Evolutionary conservation across 2,888 invertebrate species (phyloP), one percentile per base, ranked within the genome.

Genomic region (Ormyrus pomaceus): DNA sequence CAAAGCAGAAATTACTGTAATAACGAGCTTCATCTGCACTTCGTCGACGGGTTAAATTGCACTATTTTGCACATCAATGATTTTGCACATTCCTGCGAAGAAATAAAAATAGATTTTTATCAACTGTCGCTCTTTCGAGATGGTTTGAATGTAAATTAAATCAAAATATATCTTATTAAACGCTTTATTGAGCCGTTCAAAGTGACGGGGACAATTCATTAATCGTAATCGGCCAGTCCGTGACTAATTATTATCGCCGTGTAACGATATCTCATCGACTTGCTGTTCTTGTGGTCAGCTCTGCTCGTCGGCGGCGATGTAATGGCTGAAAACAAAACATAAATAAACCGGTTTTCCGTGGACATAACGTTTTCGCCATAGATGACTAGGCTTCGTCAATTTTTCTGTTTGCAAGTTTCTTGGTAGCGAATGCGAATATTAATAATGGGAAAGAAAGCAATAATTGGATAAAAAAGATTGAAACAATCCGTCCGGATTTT

Each of bases 281-380:
- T 34, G 34, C 34, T 53, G n/a, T 53, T 62, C 73, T 45, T 46
- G 62, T 59, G 58, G 56, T 72, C 50, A 4, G 34, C 34, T 53
- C 46, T 34, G 11, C 8, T 56, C 55, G 11, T 34, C 34, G 19
- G n/a, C 13, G 34, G 34, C 34, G 45, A 46, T 34, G 45, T 19
- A 48, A 5, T 7, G n/a, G 55, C 2, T 5, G 48, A 48, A 53
- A 53, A 68, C 6, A n/a, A 66, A 5, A 34, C n/a, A 45, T 45
- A 13, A 13, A 48, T 48, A 65, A 74, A 74, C 64, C 64, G 64
- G 73, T 64, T 62, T 45, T 50, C n/a, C 13, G 10, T n/a, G 10
- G 9, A 34, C 34, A 34, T 34, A 34, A 34, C 34, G 34, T 34
- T 34, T 34, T 34, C 34, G 4, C 34, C 34, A 34, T 34, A 34